These are phyloP conservation scores for Pygocentrus nattereri DNA, from an alignment of 2,797 vertebrate genomes.

Conservation along the genomic window DNA sequence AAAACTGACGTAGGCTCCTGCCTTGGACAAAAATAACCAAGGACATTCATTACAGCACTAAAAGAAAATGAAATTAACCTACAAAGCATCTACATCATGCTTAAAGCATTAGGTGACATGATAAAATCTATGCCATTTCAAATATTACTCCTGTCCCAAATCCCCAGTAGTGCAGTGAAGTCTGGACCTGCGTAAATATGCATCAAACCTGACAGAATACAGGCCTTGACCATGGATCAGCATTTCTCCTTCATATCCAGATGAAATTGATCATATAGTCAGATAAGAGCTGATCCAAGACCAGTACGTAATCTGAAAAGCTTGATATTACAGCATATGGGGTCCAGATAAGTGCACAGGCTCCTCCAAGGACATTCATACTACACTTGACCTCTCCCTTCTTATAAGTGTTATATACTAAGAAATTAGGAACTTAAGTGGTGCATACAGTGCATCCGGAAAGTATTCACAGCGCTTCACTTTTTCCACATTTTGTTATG, in stretches of 20 bases:
- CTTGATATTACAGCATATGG: background rate
- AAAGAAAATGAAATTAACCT: conserved; percentile 12
- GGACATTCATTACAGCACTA: conserved; percentile 49
- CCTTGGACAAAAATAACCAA: conserved; percentile 37
- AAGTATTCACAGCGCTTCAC: no score
- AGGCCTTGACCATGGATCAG: background rate
- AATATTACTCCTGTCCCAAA: conserved; percentile 38
- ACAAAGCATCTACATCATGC: background rate
- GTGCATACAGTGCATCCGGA: no score
- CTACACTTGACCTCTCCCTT: background rate
- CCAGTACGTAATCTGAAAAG: conserved; percentile 1
- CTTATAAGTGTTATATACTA: conserved; percentile 20
- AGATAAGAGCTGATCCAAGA: conserved; percentile 26
- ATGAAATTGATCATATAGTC: conserved; percentile 8
- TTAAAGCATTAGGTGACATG: conserved; percentile 5
- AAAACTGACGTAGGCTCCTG: conserved; percentile 44
- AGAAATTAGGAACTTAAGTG: background rate
- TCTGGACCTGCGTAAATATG: background rate
- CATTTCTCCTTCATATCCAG: conserved; percentile 17
- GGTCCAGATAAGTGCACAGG: conserved; percentile 44
- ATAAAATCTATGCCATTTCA: background rate
- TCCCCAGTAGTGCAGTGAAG: conserved; percentile 47
- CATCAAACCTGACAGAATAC: background rate
- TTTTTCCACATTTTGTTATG: no score
- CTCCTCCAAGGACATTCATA: conserved; percentile 54